Conservation (phyloP, 2,888 invertebrate genomes). For the Agrochola lota region DNA sequence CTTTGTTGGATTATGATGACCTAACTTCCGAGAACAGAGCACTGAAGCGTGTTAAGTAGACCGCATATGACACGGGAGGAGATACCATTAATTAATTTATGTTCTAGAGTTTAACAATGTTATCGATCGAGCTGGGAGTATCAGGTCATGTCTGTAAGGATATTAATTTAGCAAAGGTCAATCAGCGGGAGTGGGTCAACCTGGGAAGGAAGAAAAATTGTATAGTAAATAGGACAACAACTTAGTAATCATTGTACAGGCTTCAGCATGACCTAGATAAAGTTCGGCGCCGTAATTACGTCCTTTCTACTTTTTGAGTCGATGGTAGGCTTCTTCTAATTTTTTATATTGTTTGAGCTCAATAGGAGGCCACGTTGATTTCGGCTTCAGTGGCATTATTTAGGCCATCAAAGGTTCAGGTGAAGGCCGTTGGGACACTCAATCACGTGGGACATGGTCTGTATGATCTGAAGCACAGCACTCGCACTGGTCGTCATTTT, state of each 20-base stretch:
- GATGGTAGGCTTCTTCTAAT: neutral
- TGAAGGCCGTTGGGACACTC: neutral
- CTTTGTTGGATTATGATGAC: conserved; percentile 51
- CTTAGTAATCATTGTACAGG: neutral
- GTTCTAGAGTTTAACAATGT: conserved; percentile 65
- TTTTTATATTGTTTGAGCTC: neutral
- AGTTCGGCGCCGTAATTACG: neutral
- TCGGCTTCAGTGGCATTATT: neutral
- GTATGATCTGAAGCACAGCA: too few species aligned
- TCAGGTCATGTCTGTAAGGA: conserved; percentile 51
- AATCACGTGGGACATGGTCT: neutral
- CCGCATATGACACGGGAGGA: conserved; percentile 57
- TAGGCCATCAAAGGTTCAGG: neutral
- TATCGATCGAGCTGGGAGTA: conserved; percentile 58
- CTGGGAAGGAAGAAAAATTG: conserved; percentile 27
- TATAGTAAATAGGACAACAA: neutral
- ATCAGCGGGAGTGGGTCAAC: conserved; percentile 44
- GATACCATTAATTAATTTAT: conserved; percentile 66
- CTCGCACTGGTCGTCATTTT: too few species aligned
- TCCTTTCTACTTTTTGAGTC: neutral
- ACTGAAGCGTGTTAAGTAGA: conserved; percentile 47
- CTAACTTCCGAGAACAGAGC: conserved; percentile 52
- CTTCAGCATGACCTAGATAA: neutral
- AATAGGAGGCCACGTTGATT: neutral
- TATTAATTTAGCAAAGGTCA: conserved; percentile 62